Evolutionary conservation across 2,888 invertebrate species (phyloP).

Genomic region (Xylophagus ater): DNA sequence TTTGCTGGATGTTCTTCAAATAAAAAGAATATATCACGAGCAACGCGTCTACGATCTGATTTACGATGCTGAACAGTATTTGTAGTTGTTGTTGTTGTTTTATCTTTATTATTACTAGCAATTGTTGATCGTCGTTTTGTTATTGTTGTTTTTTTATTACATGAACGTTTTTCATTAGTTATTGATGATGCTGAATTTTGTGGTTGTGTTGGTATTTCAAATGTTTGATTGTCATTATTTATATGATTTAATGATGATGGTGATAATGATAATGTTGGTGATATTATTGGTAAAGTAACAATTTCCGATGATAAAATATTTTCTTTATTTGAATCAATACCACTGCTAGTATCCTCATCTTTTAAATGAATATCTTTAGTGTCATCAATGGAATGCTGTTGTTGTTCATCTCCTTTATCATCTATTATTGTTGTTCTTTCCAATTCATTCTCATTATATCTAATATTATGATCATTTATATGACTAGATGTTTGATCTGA

Average conservation of each 20-base stretch:
- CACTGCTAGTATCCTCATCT: neutral
- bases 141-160: neutral
- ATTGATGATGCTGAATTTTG: neutral
- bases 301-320: neutral
- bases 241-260: constrained; percentile 3
- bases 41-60: constrained; percentile 35
- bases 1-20: constrained; percentile 33
- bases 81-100: neutral
- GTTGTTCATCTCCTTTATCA: too few relatives aligned
- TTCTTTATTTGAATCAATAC: constrained; percentile 1
- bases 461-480: too few relatives aligned
- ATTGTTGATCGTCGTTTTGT: constrained; percentile 1
- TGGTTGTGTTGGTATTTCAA: neutral
- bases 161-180: neutral
- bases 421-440: too few relatives aligned
- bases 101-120: neutral
- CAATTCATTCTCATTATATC: too few relatives aligned
- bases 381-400: neutral
- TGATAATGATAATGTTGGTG: neutral
- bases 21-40: constrained; percentile 35
- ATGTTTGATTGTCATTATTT: neutral
- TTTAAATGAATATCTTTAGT: neutral
- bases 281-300: constrained; percentile 1
- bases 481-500: too few relatives aligned
- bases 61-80: constrained; percentile 26